Conservation (phyloP, 2,113 vertebrate species). For the Mobula birostris region DNA sequence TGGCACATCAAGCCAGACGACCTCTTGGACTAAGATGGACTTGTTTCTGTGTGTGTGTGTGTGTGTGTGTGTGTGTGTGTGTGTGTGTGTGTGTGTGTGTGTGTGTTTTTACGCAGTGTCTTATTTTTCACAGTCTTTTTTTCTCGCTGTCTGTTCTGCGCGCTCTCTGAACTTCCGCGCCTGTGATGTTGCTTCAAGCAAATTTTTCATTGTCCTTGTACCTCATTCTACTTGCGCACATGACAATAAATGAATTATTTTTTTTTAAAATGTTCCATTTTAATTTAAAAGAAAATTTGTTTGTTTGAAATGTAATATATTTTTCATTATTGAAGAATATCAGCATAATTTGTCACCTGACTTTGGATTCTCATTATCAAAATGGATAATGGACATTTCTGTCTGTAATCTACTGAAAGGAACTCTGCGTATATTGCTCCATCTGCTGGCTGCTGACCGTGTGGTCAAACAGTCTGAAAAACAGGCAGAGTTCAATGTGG, state of each 20-base stretch:
- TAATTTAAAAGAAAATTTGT: background rate
- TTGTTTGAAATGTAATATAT: background rate
- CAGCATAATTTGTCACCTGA: background rate
- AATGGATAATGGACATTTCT: background rate
- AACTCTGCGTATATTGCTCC: slow-evolving; percentile 3
- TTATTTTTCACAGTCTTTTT: too few species aligned
- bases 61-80: background rate
- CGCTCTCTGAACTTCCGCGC: too few species aligned
- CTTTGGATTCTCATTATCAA: too few species aligned
- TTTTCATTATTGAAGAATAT: background rate
- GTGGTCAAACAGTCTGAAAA: background rate
- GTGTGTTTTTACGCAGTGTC: too few species aligned
- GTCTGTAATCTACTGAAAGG: too few species aligned
- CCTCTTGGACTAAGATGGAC: too few species aligned
- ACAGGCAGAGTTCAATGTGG: background rate
- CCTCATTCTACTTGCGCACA: too few species aligned
- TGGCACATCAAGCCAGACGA: too few species aligned
- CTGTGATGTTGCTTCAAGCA: too few species aligned
- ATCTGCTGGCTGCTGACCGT: slow-evolving; percentile 15
- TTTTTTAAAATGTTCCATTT: background rate
- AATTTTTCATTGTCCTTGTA: too few species aligned
- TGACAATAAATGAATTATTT: background rate
- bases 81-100: too few species aligned
- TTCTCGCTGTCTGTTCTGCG: too few species aligned
- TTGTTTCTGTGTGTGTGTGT: background rate